Conservation (phyloP, 2,797 vertebrate genomes). For the Dallia pectoralis region DNA sequence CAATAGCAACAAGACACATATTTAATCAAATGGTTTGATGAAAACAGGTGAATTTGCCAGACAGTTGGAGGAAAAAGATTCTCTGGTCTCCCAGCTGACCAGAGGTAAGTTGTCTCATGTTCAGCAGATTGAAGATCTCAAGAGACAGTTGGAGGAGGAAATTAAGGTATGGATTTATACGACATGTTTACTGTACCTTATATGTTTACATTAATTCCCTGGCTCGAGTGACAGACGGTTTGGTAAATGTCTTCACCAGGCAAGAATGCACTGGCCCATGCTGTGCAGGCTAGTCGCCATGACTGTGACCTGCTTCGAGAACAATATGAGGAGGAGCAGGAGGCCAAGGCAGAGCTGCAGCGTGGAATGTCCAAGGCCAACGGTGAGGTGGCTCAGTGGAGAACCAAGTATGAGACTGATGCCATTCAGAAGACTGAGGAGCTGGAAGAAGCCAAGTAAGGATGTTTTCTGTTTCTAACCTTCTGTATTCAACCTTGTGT, state of each 20-base stretch:
- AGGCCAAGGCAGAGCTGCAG: slow-evolving; percentile 54
- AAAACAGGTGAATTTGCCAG: slow-evolving; percentile 51
- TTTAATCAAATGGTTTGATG: neutral
- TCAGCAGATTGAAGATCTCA: slow-evolving; percentile 70
- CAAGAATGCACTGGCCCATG: slow-evolving; percentile 60
- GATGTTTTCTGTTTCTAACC: slow-evolving; percentile 2
- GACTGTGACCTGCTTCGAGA: slow-evolving; percentile 59
- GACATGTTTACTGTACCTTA: neutral
- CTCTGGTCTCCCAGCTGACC: slow-evolving; percentile 64
- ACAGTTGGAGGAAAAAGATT: slow-evolving; percentile 71
- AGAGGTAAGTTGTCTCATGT: slow-evolving; percentile 67
- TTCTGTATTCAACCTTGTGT: neutral
- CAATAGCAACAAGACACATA: neutral
- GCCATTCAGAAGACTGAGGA: slow-evolving; percentile 55
- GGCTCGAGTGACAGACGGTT: neutral
- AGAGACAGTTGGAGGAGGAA: slow-evolving; percentile 72
- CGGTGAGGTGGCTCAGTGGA: slow-evolving; percentile 58
- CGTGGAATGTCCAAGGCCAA: slow-evolving; percentile 53
- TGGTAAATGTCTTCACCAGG: slow-evolving; percentile 27
- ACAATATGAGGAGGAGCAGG: slow-evolving; percentile 59
- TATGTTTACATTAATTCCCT: neutral
- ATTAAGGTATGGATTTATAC: slow-evolving; percentile 56
- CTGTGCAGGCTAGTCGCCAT: slow-evolving; percentile 58
- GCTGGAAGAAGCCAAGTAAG: slow-evolving; percentile 57
- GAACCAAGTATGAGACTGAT: slow-evolving; percentile 44